Evolutionary conservation across 2,888 invertebrate species (phyloP), one percentile per base, ranked within the genome.

Genomic region (Caenorhabditis sp.): DNA sequence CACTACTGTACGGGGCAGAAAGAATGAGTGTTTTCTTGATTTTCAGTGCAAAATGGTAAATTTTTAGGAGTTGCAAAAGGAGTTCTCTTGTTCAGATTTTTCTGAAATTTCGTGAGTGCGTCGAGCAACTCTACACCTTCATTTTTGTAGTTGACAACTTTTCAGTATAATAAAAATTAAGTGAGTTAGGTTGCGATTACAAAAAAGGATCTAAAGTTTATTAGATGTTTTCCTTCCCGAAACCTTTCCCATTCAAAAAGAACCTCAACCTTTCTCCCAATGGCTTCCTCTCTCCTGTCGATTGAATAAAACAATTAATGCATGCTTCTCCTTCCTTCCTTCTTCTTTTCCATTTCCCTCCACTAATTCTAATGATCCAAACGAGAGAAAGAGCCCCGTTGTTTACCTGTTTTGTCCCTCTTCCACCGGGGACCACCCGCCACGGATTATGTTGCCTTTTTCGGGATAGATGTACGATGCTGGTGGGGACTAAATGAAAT

Each of bases 401-500:
- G 79, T 80, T 80, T 80, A 80, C 79, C 79, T 80, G 79, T 70
- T 72, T 64, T 70, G 79, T 26, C 51, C 22, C 49, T 28, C 24
- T 38, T 16, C n/a, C 22, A 31, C 26, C n/a, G n/a, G 16, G 49
- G 22, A 44, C 66, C 76, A 31, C 77, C 56, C 31, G 24, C n/a
- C n/a, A 63, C 79, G 79, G 79, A 80, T 80, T 80, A 80, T 68
- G 76, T 76, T 76, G 76, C 76, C 76, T 68, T 76, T 76, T 76
- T 68, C 22, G 72, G 68, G 64, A 47, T 28, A 59, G 49, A 31
- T 28, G n/a, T n/a, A 59, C 49, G 49, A 58, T 31, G 4, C 38
- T 38, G 38, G 5, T 31, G 31, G 31, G 31, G 38, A 12, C 38
- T 5, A 47, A 47, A 51, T 38, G 76, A 76, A 76, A 76, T 76